phyloP scores from a whole-genome alignment of 2,888 invertebrate species.

The Phyllotreta striolata region DNA sequence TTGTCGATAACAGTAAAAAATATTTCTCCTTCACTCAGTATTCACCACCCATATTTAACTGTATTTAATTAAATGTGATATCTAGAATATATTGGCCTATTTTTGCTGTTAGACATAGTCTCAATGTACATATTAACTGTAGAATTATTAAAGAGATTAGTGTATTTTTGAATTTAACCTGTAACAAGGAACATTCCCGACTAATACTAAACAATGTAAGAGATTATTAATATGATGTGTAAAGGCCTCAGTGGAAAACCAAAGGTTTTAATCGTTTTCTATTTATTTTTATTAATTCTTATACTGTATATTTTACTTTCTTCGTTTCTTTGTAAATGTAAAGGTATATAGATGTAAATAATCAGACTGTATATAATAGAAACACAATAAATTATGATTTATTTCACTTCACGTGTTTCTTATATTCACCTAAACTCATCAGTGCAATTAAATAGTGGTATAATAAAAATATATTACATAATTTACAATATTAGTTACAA shows the following conservation, averaged over 20 bases:
- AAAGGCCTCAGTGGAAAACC: conserved; percentile 39
- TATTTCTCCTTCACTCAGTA: conserved; percentile 12
- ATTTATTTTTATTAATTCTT: conserved; percentile 33
- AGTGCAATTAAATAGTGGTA: not conserved
- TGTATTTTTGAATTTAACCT: conserved; percentile 20
- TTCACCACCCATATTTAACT: conserved; percentile 21
- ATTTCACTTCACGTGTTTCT: conserved; percentile 11
- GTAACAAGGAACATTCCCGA: conserved; percentile 20
- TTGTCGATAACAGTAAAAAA: too few relatives aligned
- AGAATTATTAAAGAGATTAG: conserved; percentile 14
- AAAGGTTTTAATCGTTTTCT: conserved; percentile 39
- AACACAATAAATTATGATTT: conserved; percentile 30
- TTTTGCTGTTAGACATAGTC: conserved; percentile 28
- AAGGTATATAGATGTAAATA: conserved; percentile 33
- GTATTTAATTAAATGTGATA: conserved; percentile 47
- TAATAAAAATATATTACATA: too few relatives aligned
- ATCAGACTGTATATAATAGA: conserved; percentile 24
- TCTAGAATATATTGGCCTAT: conserved; percentile 45
- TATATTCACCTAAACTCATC: conserved; percentile 4
- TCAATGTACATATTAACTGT: conserved; percentile 26
- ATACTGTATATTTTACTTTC: conserved; percentile 35
- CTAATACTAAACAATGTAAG: conserved; percentile 11
- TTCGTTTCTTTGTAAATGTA: conserved; percentile 33
- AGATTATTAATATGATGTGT: conserved; percentile 15
- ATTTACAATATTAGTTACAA: not conserved